A percentile compares a stretch with the other conserved stretches of the same genome.
These are phyloP conservation scores for Dallia pectoralis DNA, from an alignment of 2,797 vertebrate genomes.

Conservation along the genomic window DNA sequence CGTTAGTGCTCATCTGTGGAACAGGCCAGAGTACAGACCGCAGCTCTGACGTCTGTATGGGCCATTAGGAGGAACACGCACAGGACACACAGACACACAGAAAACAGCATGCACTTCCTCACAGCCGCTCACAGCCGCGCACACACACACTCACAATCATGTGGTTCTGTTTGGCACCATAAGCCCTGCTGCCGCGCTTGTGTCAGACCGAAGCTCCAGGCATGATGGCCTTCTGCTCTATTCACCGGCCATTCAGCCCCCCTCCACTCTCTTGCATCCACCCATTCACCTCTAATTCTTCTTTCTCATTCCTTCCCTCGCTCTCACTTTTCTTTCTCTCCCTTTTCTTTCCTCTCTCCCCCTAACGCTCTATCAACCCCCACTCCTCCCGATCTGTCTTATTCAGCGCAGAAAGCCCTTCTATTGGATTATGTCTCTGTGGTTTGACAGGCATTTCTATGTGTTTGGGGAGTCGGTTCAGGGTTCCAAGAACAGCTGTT, in stretches of 20 bases:
- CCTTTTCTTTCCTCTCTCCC: not conserved
- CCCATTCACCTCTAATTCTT: constrained; percentile 13
- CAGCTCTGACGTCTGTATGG: constrained; percentile 40
- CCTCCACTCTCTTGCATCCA: not conserved
- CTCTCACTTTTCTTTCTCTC: not conserved
- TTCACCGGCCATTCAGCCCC: constrained; percentile 27
- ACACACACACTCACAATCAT: constrained; percentile 1
- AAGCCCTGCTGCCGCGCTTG: constrained; percentile 27
- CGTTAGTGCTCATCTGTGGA: constrained; percentile 49
- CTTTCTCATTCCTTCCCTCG: constrained; percentile 11
- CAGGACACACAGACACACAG: constrained; percentile 4
- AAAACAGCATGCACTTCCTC: not conserved
- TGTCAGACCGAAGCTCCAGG: constrained; percentile 21
- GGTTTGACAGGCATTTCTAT: constrained; percentile 32
- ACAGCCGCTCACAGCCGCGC: not conserved
- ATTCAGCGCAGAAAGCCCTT: constrained; percentile 43
- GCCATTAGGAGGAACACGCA: constrained; percentile 24
- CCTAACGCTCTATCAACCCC: not conserved
- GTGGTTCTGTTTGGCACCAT: constrained; percentile 21
- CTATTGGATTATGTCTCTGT: constrained; percentile 55
- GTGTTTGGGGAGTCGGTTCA: constrained; percentile 16
- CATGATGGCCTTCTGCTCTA: constrained; percentile 31
- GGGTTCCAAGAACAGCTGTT: not conserved
- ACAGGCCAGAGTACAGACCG: constrained; percentile 47
- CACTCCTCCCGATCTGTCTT: constrained; percentile 40